Percentiles rank a stretch among this genome's conserved stretches.
Evolutionary conservation across 2,113 vertebrate genomes (phyloP).

Genomic region (Notiomystis cincta): DNA sequence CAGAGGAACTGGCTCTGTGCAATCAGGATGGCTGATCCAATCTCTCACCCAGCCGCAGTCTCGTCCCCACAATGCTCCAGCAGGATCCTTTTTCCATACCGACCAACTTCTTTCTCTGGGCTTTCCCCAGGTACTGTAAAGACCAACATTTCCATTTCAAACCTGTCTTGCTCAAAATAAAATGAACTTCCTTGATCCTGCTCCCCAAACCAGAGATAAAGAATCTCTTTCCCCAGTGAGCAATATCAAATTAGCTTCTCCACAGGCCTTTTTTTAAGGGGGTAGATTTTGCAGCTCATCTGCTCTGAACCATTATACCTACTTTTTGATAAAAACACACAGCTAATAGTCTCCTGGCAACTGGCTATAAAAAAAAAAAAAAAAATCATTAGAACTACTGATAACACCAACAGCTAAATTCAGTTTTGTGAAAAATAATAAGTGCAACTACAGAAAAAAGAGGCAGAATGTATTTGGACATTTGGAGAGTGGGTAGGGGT

Average conservation of each 20-base stretch:
- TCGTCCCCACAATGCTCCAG: background rate
- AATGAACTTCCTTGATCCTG: background rate
- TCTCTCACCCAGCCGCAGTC: background rate
- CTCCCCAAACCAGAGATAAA: background rate
- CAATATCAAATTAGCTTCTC: background rate
- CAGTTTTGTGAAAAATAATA: background rate
- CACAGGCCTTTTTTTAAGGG: background rate
- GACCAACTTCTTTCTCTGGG: background rate
- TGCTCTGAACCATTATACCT: background rate
- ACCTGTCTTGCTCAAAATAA: background rate
- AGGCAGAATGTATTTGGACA: background rate
- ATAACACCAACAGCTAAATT: background rate
- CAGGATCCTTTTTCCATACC: background rate
- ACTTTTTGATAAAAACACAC: background rate
- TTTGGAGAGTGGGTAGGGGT: background rate
- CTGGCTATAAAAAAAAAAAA: background rate
- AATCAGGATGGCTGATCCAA: background rate
- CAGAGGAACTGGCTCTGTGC: background rate
- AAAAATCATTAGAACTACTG: background rate
- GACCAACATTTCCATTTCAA: background rate
- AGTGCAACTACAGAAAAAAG: background rate
- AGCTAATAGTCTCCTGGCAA: background rate
- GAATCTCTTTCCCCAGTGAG: background rate
- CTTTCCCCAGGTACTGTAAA: background rate
- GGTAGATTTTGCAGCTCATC: background rate